Base-by-base conservation (phyloP, 2,113 vertebrate genomes). In the Drymodes brunneopygia region DNA sequence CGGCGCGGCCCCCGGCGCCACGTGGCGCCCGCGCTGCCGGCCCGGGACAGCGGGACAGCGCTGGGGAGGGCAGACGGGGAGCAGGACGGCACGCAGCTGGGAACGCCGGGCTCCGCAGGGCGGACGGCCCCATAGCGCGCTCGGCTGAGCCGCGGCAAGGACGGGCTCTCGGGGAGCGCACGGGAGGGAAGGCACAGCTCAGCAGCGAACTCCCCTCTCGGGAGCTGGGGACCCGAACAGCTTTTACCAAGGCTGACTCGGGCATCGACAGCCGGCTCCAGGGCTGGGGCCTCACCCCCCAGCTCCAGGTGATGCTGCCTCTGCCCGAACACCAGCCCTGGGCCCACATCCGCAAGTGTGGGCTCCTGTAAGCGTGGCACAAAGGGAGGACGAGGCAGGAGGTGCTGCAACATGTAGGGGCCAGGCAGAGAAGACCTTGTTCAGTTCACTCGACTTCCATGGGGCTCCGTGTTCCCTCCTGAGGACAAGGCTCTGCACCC, bases 301-400 rank as follows among this genome's bases (percentile, higher is more conserved):
- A 5, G 12, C 19, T 33, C 11, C 45, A 4, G 18, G 2, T 10
- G 58, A n/a, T n/a, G 47, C 31, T 4, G 17, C 9, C 22, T 9
- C 17, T 38, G 64, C 25, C 45, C 18, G 0, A 4, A 29, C 67
- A 15, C 12, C 33, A 6, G 12, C 47, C 6, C 29, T 2, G 10
- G 6, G 15, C 29, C 20, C 27, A 2, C 5, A 5, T 9, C 22
- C 4, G 1, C 5, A 1, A 54, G 12, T 1, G 24, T 4, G 44
- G 36, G 58, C 28, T 50, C 44, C 29, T 22, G 12, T 40, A 4
- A 38, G n/a, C 1, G 2, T 5, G 28, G 36, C 20, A 28, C 61
- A 3, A 16, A 50, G 15, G 27, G 8, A 7, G 48, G 4, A 15
- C 2, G 7, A 57, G 51, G 33, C 54, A 57, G 47, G 44, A 71